phyloP scores from a whole-genome alignment of 2,888 invertebrate species.

The Lottia scabra region DNA sequence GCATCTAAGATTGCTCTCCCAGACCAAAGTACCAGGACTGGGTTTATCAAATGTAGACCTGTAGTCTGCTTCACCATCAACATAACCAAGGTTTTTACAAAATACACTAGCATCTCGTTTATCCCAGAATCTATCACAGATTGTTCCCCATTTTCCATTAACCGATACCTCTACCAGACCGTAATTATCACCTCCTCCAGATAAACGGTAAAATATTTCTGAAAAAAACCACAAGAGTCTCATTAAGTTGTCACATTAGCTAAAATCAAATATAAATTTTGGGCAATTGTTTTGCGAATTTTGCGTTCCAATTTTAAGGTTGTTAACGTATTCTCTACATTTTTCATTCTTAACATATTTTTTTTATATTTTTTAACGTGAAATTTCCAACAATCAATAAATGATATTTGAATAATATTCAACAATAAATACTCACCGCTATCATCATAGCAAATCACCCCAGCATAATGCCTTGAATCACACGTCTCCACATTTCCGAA shows the following conservation, averaged over 20 bases:
- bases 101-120: slow-evolving; percentile 77
- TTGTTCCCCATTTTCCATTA: slow-evolving; percentile 78
- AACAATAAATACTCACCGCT: slow-evolving; percentile 34
- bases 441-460: slow-evolving; percentile 50
- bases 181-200: slow-evolving; percentile 40
- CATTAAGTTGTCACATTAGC: no score
- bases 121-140: slow-evolving; percentile 83
- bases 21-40: slow-evolving; percentile 49
- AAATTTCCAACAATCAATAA: no score
- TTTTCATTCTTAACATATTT: no score
- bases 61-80: slow-evolving; percentile 42
- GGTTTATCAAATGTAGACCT: slow-evolving; percentile 8
- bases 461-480: slow-evolving; percentile 44
- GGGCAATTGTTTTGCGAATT: no score
- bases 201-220: slow-evolving; percentile 45
- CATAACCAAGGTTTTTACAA: slow-evolving; percentile 50
- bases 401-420: no score
- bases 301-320: no score
- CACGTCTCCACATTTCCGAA: slow-evolving; percentile 50
- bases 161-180: slow-evolving; percentile 77
- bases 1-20: slow-evolving; percentile 54
- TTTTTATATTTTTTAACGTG: no score
- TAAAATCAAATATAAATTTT: no score
- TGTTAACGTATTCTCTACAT: no score
- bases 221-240: neutral